Evolutionary conservation across 1,140 invertebrate genomes (phyloP).

Genomic region (Melitaea cinxia): DNA sequence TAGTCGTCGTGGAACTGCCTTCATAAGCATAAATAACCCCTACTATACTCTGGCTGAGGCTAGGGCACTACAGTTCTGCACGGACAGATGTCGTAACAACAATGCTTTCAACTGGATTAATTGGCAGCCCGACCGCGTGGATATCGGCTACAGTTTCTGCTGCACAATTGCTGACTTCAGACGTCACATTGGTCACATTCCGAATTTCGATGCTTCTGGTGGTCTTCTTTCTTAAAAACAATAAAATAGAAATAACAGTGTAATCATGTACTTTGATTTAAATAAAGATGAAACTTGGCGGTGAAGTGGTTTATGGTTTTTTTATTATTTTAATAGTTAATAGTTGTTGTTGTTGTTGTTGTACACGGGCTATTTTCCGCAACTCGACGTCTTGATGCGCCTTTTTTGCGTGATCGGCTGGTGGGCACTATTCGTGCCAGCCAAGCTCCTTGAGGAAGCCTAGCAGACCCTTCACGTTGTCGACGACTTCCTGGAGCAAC

Average conservation of each 20-base stretch:
- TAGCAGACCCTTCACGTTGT: too few relatives aligned
- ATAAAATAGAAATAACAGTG: too few relatives aligned
- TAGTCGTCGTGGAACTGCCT: slow-evolving; percentile 80
- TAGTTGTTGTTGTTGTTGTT: too few relatives aligned
- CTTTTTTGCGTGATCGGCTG: too few relatives aligned
- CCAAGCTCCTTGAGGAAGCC: too few relatives aligned
- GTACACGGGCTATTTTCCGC: too few relatives aligned
- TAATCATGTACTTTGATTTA: background rate
- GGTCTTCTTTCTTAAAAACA: slow-evolving; percentile 58
- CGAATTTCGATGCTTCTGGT: slow-evolving; percentile 70
- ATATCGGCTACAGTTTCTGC: slow-evolving; percentile 85
- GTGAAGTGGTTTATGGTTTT: too few relatives aligned
- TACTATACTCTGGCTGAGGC: slow-evolving; percentile 73
- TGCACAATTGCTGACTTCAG: slow-evolving; percentile 84
- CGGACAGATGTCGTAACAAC: slow-evolving; percentile 80
- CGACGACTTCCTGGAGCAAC: too few relatives aligned
- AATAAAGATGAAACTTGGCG: too few relatives aligned
- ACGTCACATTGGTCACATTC: slow-evolving; percentile 79
- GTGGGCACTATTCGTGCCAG: too few relatives aligned
- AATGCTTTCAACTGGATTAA: slow-evolving; percentile 81
- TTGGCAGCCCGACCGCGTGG: slow-evolving; percentile 77
- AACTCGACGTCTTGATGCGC: too few relatives aligned
- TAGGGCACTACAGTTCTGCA: slow-evolving; percentile 81
- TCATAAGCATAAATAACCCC: slow-evolving; percentile 86
- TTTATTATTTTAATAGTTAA: too few relatives aligned